Percentiles rank a stretch among this genome's conserved stretches.
Evolutionary conservation across 2,113 vertebrate genomes (phyloP).

Genomic region (Spea multiplicata): DNA sequence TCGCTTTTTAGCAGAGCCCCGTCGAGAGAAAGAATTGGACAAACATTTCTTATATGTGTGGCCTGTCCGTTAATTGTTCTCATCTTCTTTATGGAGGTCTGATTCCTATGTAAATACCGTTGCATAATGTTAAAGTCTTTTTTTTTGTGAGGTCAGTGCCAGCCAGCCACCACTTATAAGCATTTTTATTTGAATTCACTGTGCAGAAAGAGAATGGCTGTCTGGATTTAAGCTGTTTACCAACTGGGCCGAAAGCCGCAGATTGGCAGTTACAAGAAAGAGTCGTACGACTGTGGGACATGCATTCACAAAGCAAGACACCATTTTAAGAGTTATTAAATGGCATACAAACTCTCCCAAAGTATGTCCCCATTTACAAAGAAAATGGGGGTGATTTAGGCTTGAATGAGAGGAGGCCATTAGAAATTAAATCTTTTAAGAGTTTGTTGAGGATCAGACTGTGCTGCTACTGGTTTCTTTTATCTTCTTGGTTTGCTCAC

Average conservation of each 20-base stretch:
- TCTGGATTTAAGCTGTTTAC: conserved; percentile 81
- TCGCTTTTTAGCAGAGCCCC: conserved; percentile 72
- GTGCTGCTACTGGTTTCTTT: conserved; percentile 66
- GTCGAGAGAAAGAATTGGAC: conserved; percentile 66
- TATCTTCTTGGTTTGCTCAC: neutral
- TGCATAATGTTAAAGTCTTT: conserved; percentile 78
- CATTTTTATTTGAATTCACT: conserved; percentile 71
- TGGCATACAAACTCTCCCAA: conserved; percentile 72
- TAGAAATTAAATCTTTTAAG: conserved; percentile 72
- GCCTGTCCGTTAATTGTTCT: conserved; percentile 70
- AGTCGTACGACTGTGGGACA: conserved; percentile 66
- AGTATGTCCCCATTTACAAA: conserved; percentile 68
- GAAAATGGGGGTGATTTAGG: conserved; percentile 73
- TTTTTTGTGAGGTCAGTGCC: conserved; percentile 69
- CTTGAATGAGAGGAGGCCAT: conserved; percentile 69
- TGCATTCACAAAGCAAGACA: conserved; percentile 65
- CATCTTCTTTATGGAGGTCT: conserved; percentile 67
- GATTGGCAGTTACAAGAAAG: conserved; percentile 72
- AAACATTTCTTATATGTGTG: conserved; percentile 74
- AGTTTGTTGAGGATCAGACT: conserved; percentile 65
- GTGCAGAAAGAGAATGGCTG: conserved; percentile 73
- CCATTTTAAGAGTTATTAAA: conserved; percentile 80
- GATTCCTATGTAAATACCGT: conserved; percentile 82
- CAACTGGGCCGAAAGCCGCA: conserved; percentile 71
- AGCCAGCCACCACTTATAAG: conserved; percentile 76